Evolutionary conservation across 1,140 invertebrate genomes (phyloP).

Genomic region (Spodoptera frugiperda): DNA sequence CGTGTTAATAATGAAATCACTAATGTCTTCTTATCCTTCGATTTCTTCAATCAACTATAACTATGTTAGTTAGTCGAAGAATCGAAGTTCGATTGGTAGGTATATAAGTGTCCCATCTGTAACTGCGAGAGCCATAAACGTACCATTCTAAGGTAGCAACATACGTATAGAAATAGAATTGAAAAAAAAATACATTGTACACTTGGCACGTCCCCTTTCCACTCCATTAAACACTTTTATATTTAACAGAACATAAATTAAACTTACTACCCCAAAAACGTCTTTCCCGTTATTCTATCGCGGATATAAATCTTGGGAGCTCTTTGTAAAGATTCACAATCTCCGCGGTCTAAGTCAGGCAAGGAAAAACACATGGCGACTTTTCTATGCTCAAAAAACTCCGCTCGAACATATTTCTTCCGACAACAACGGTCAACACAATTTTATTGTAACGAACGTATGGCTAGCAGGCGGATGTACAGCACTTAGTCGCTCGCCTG

Average conservation of each 20-base stretch:
- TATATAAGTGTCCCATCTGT: too few relatives aligned
- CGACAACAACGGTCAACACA: constrained; percentile 38
- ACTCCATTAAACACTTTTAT: constrained; percentile 14
- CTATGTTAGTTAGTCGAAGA: too few relatives aligned
- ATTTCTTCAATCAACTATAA: too few relatives aligned
- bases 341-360: constrained; percentile 10
- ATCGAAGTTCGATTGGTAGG: too few relatives aligned
- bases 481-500: constrained; percentile 40
- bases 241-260: constrained; percentile 6
- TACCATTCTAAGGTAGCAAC: too few relatives aligned
- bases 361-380: constrained; percentile 7
- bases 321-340: constrained; percentile 24
- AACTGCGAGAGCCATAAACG: too few relatives aligned
- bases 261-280: constrained; percentile 7
- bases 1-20: too few relatives aligned
- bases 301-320: constrained; percentile 6
- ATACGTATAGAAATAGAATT: too few relatives aligned
- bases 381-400: constrained; percentile 19
- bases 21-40: too few relatives aligned
- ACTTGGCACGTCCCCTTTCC: neutral
- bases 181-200: neutral
- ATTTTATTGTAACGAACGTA: constrained; percentile 43
- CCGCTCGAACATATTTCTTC: constrained; percentile 26
- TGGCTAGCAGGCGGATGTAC: constrained; percentile 29
- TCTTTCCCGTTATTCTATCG: neutral